Evolutionary conservation across 2,888 invertebrate species (phyloP).

Genomic region (Erebia ligea): DNA sequence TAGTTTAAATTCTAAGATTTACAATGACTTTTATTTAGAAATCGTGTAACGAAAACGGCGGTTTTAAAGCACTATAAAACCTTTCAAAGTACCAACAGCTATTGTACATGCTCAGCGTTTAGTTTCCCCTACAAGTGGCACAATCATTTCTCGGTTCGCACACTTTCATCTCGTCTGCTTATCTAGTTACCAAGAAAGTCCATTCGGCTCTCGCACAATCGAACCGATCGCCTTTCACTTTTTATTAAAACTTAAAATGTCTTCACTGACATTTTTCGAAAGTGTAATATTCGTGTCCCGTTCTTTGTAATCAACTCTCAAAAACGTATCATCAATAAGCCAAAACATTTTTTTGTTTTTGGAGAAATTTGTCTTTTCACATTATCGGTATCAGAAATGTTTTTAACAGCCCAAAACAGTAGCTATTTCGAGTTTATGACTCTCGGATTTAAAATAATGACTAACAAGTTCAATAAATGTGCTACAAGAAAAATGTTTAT

Average conservation of each 20-base stretch:
- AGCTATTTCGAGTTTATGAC: not conserved
- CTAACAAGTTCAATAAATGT: not conserved
- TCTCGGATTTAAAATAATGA: slow-evolving; percentile 6
- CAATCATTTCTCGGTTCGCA: slow-evolving; percentile 64
- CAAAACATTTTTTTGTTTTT: not conserved
- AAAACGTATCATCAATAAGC: slow-evolving; percentile 4
- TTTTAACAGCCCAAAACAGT: not conserved
- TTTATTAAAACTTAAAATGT: slow-evolving; percentile 72
- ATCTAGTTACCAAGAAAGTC: slow-evolving; percentile 71
- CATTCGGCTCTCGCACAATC: slow-evolving; percentile 57
- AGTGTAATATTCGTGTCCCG: slow-evolving; percentile 28
- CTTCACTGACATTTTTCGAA: slow-evolving; percentile 55
- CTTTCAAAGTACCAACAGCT: not conserved
- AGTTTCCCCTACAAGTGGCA: slow-evolving; percentile 59
- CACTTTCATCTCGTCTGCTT: slow-evolving; percentile 73
- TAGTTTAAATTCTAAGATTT: too few species aligned
- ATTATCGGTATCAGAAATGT: not conserved
- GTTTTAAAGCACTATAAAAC: slow-evolving; percentile 1
- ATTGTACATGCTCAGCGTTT: slow-evolving; percentile 38
- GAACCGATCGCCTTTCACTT: slow-evolving; percentile 74
- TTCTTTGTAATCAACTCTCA: slow-evolving; percentile 8
- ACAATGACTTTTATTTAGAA: slow-evolving; percentile 9
- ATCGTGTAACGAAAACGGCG: not conserved
- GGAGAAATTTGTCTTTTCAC: not conserved
- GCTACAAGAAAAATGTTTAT: slow-evolving; percentile 26